Evolutionary conservation across 2,113 vertebrate genomes (phyloP), one percentile per base, ranked within the genome.

Genomic region (Hemichromis elongatus): DNA sequence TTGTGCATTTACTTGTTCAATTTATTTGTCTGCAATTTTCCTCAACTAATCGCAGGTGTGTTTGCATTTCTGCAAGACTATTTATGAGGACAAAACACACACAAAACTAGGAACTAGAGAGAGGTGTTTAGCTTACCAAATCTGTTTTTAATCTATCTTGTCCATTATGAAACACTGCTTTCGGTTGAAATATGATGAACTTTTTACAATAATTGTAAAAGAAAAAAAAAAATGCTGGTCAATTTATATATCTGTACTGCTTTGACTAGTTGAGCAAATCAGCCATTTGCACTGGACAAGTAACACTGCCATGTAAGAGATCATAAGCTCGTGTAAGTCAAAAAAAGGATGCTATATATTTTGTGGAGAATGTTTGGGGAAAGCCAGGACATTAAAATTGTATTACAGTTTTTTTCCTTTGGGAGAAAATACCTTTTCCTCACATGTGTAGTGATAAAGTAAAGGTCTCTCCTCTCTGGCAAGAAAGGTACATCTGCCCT

Each of bases 1-100:
- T 75, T 77, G 63, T 47, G 81, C 91, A 81, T 94, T 92, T 90
- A 87, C 81, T 61, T 18, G 7, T 89, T 93, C 89, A 75, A 92
- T 94, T 93, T 92, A 92, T 94, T 93, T 93, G 90, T 88, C 92
- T 86, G 68, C 91, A 92, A 87, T 94, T 93, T 91, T 83, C 85
- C 40, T 18, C 85, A 89, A 92, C 90, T 84, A 89, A 92, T 93
- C 88, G 35, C 94, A 94, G 90, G 93, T 93, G 94, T 91, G 93
- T 93, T 92, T 91, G 86, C 75, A 83, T 66, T 84, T 82, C 73
- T 54, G 56, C 10, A 28, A 81, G 83, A 68, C 73, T 84, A 81
- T 90, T 73, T 79, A 85, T 5, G 11, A 3, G n/a, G 30, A n/a
- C 24, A 3, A 86, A 88, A 59, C 63, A 77, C 26, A 81, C 52